Conservation (phyloP, 2,797 vertebrate species). For the Dermochelys coriacea region DNA sequence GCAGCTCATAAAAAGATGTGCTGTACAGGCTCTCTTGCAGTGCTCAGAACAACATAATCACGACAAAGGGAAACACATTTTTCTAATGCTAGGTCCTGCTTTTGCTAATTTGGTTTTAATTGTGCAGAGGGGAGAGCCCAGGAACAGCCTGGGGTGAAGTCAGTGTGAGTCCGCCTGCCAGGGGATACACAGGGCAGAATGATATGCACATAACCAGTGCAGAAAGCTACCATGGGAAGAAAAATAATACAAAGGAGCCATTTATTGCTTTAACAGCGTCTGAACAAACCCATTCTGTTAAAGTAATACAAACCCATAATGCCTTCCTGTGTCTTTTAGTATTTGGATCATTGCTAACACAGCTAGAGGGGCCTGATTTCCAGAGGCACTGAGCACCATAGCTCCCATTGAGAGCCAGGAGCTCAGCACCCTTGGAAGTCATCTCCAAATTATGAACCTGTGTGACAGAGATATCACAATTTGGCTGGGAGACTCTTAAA, state of each 20-base stretch:
- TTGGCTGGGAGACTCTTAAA: constrained; percentile 24
- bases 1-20: constrained; percentile 53
- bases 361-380: neutral
- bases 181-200: constrained; percentile 63
- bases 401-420: neutral
- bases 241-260: constrained; percentile 74
- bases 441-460: neutral
- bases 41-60: neutral
- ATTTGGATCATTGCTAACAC: constrained; percentile 33
- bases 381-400: accelerated
- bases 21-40: neutral
- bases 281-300: constrained; percentile 77
- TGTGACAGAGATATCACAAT: constrained; percentile 18
- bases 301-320: constrained; percentile 75
- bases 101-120: constrained; percentile 30
- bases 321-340: constrained; percentile 67
- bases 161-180: constrained; percentile 14
- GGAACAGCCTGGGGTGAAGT: neutral
- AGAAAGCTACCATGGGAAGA: constrained; percentile 39
- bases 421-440: constrained; percentile 18
- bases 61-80: neutral
- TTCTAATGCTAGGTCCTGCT: neutral
- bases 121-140: neutral
- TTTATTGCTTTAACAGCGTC: constrained; percentile 75
- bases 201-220: constrained; percentile 69